These are phyloP conservation scores for Alfaro cultratus DNA, from an alignment of 2,797 vertebrate genomes.

Conservation along the genomic window DNA sequence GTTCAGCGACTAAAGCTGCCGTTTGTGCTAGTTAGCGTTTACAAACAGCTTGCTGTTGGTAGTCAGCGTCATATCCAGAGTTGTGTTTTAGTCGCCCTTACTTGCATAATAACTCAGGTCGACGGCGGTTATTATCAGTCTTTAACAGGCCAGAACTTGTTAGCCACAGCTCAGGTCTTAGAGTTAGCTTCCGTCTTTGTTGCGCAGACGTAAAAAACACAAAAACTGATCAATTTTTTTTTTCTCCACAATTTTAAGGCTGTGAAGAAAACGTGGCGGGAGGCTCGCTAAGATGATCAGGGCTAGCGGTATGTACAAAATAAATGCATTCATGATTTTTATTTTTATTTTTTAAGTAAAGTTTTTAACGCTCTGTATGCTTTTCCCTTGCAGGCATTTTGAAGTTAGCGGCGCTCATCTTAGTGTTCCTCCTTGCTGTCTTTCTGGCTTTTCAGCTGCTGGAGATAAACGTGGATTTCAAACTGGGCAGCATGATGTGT, in stretches of 20 bases:
- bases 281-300: conserved; percentile 61
- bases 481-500: conserved; percentile 87
- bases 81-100: background rate
- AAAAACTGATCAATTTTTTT: background rate
- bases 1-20: background rate
- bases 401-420: conserved; percentile 85
- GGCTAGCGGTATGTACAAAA: conserved; percentile 48
- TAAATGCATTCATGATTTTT: background rate
- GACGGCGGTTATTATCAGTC: background rate
- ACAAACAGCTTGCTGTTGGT: background rate
- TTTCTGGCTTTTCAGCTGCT: conserved; percentile 93
- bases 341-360: background rate
- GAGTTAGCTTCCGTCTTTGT: background rate
- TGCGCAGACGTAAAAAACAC: background rate
- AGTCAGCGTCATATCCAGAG: background rate
- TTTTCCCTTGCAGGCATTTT: conserved; percentile 80
- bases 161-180: background rate
- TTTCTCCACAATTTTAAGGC: background rate
- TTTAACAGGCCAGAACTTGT: too few species aligned
- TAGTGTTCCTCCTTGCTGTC: conserved; percentile 85
- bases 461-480: conserved; percentile 90
- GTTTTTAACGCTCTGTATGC: background rate
- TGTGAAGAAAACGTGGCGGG: background rate
- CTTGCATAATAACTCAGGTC: too few species aligned
- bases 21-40: conserved; percentile 2